Base-by-base conservation (phyloP, 2,797 vertebrate genomes). In the Erethizon dorsatum region DNA sequence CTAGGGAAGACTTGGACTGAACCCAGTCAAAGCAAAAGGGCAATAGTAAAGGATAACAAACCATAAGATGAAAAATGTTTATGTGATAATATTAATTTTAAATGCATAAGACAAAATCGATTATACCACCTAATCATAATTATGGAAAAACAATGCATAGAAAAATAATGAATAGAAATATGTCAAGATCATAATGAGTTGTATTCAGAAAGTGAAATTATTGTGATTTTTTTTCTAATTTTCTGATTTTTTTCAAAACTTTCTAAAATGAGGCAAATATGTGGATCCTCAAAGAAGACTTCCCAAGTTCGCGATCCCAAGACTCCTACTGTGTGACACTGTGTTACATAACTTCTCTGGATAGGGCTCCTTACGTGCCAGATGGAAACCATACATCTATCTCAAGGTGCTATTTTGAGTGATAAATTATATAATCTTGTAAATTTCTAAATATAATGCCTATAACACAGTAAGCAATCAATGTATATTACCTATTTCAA, bases 51-150 rank as follows among this genome's bases (percentile, higher is more conserved):
- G 54, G 24, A 17, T 1, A 28, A 14, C 31, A 91, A 65, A 47
- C 41, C 59, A 75, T 15, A 17, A 90, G 82, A 90, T 3, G 6
- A 50, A 69, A 90, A 91, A 78, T 22, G 52, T 28, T 82, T 80
- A 4, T 17, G 59, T 1, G 65, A 71, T 18, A 13, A 54, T 24
- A 47, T 45, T 83, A 59, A 78, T 47, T 93, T 73, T 88, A 73
- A 91, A 91, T 52, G 28, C 63, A 33, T 56, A 91, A 75, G 85
- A 89, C 56, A 87, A 82, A 94, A 63, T 22, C 15, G 63, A 83
- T 83, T 61, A 63, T 4, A 57, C 2, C 9, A 28, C 26, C 73
- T 56, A 47, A 78, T 84, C 97, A 95, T 47, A 63, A 78, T 56
- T 85, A 57, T 12, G 33, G 45, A 56, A 92, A 89, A 59, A 83